Evolutionary conservation across 2,888 invertebrate species (phyloP).

Genomic region (Ommatoiulus sabulosus): DNA sequence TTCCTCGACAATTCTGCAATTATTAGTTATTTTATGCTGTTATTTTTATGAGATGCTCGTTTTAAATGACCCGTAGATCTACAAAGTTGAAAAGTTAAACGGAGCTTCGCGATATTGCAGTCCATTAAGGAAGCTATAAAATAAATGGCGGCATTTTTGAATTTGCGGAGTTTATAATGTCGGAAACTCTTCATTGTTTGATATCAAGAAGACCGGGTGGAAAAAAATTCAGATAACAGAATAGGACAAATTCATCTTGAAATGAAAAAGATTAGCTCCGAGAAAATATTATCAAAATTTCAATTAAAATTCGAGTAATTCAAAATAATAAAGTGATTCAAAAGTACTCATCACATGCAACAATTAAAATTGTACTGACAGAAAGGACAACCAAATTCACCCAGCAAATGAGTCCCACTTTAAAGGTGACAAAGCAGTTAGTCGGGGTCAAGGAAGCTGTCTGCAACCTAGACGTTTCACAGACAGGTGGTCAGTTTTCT

Average conservation of each 20-base stretch:
- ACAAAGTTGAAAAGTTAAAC: background rate
- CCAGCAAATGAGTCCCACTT: too few relatives aligned
- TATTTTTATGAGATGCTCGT: background rate
- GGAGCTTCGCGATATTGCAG: background rate
- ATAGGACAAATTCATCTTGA: background rate
- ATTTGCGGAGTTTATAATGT: background rate
- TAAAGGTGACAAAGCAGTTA: background rate
- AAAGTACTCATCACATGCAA: background rate
- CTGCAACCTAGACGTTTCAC: background rate
- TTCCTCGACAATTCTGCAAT: background rate
- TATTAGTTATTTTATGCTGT: background rate
- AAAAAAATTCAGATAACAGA: background rate
- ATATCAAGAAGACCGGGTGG: background rate
- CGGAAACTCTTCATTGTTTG: background rate
- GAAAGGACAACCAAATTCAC: background rate
- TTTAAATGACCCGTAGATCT: background rate
- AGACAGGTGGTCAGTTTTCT: slow-evolving; percentile 3
- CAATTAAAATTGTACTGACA: background rate
- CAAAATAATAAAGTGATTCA: background rate
- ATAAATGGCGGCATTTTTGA: slow-evolving; percentile 19
- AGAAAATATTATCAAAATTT: background rate
- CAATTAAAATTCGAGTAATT: background rate
- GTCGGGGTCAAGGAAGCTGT: background rate
- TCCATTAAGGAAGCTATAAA: slow-evolving; percentile 19
- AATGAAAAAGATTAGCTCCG: background rate